Conservation (phyloP, 2,113 vertebrate species). For the Dascyllus trimaculatus region DNA sequence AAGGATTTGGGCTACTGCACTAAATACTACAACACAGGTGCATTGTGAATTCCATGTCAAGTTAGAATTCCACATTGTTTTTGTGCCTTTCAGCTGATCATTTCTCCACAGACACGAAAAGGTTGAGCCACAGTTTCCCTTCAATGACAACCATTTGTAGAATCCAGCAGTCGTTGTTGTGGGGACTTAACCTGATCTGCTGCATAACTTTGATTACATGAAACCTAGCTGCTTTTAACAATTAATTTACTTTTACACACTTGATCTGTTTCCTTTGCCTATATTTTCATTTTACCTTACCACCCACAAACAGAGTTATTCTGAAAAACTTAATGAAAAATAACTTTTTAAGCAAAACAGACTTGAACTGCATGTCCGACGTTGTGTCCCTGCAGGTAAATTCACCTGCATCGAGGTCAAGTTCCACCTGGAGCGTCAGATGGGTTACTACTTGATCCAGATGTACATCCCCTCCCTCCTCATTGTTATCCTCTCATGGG, state of each 20-base stretch:
- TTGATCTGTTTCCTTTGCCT: not conserved
- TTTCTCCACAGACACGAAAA: not conserved
- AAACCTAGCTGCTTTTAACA: not conserved
- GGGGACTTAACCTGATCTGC: not conserved
- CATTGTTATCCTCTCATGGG: slow-evolving; percentile 95
- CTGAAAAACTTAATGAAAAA: too few relatives aligned
- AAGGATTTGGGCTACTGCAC: slow-evolving; percentile 95
- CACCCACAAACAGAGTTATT: not conserved
- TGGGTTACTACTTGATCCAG: slow-evolving; percentile 97
- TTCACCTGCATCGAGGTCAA: slow-evolving; percentile 97
- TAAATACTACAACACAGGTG: slow-evolving; percentile 96
- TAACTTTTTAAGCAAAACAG: too few relatives aligned
- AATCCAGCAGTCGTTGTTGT: not conserved
- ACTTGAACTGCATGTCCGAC: not conserved
- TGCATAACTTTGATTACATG: slow-evolving; percentile 2
- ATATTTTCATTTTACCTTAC: not conserved
- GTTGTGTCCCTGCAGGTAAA: slow-evolving; percentile 83
- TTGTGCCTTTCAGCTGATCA: not conserved
- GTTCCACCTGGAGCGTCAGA: slow-evolving; percentile 94
- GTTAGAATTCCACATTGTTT: not conserved
- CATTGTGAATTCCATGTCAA: slow-evolving; percentile 17
- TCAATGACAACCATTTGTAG: not conserved
- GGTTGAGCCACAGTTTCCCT: not conserved
- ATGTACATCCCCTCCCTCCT: slow-evolving; percentile 97
- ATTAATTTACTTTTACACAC: not conserved